Evolutionary conservation across 1,140 invertebrate species (phyloP), one percentile per base, ranked within the genome.

Genomic region (Tetragnatha versicolor): DNA sequence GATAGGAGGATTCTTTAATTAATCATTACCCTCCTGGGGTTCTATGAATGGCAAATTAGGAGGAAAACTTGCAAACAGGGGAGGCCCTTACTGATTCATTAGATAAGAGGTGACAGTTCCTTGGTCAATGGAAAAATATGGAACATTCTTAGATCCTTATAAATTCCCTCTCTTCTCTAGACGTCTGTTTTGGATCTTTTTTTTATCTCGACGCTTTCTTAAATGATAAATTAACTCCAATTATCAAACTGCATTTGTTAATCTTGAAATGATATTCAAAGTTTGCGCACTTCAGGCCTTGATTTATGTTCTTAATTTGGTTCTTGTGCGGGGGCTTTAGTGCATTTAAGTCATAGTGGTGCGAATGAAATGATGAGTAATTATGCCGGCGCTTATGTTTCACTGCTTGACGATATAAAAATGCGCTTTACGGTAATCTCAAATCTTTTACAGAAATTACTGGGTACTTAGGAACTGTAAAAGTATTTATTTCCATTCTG

Each of bases 41-140:
- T 68, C 42, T 68, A 68, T 68, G 65, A 68, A 68, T 68, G 65
- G 42, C 65, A 49, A 68, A 68, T 68, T 68, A 68, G 45, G 42
- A 49, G 65, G 51, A 68, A 68, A 33, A 33, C 42, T 20, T 17
- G 17, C 20, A 22, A 39, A 25, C 14, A 22, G 35, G n/a, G 25
- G 51, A 33, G 37, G 65, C 42, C 12, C 65, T 68, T 68, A 22
- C 65, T 68, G 65, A 68, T 68, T 45, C 65, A 68, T 68, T 68
- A 68, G 65, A 68, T 68, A 49, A 31, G 42, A 20, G 39, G 22
- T 49, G 65, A 68, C 65, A 68, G 47, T 68, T 49, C 42, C 65
- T 49, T 4, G 65, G 45, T 68, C 45, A 68, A 31, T 39, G 25
- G 42, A 51, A 68, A 65, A 65, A 65, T 65, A 65, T 65, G 61